Percentiles rank a stretch among this genome's conserved stretches.
Evolutionary conservation across 2,888 invertebrate genomes (phyloP).

Genomic region (Operophtera brumata): DNA sequence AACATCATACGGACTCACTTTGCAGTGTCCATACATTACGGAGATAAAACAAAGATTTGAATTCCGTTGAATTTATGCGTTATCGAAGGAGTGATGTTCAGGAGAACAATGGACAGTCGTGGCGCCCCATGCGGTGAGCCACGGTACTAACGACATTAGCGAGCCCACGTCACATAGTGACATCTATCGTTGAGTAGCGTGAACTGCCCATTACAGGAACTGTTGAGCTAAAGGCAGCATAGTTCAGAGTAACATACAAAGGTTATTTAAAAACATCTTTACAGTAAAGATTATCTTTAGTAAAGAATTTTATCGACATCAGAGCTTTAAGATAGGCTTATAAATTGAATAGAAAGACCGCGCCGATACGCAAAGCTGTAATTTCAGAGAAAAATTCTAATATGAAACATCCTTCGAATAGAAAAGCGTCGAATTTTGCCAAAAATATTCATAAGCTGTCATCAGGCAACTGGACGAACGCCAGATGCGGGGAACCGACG

Average conservation of each 20-base stretch:
- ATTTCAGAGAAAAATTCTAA: constrained; percentile 63
- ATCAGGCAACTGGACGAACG: constrained; percentile 77
- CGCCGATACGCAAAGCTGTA: constrained; percentile 29
- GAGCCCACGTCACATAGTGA: constrained; percentile 50
- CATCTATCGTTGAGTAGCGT: constrained; percentile 71
- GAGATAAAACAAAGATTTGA: constrained; percentile 79
- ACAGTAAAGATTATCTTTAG: constrained; percentile 9
- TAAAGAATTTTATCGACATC: constrained; percentile 11
- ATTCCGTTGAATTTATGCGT: constrained; percentile 75
- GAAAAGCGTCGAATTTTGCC: constrained; percentile 70
- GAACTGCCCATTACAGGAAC: constrained; percentile 43
- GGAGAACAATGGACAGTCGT: constrained; percentile 73
- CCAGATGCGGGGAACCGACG: constrained; percentile 75
- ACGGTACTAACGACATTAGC: constrained; percentile 42
- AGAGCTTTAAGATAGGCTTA: neutral
- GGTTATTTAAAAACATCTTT: constrained; percentile 41
- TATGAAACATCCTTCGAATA: constrained; percentile 58
- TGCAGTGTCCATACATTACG: constrained; percentile 79
- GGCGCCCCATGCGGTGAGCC: constrained; percentile 78
- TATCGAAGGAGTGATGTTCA: constrained; percentile 74
- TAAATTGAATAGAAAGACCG: constrained; percentile 19
- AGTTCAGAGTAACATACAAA: constrained; percentile 26
- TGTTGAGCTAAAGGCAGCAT: constrained; percentile 12
- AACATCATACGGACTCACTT: constrained; percentile 78
- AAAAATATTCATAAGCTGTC: constrained; percentile 81